Conservation (phyloP, 2,113 vertebrate genomes). For the Coryphaenoides rupestris region DNA sequence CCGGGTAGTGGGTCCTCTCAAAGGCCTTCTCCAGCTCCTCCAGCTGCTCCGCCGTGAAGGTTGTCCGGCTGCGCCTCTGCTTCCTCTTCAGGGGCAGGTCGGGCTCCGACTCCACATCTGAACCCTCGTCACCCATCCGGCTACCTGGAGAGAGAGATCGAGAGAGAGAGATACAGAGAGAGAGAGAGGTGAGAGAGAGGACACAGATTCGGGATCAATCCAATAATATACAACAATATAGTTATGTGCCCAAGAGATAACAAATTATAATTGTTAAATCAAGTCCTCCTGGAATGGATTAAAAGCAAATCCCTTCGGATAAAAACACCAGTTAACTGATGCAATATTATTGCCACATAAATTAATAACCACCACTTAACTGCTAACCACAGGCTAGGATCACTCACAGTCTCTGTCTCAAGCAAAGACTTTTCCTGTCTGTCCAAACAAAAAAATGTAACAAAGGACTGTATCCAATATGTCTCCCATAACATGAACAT, state of each 20-base stretch:
- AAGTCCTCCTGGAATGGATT: no score
- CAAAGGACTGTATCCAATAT: neutral
- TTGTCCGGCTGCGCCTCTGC: conserved; percentile 91
- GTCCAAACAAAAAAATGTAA: no score
- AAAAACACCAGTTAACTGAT: no score
- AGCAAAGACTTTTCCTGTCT: no score
- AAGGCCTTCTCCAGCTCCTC: conserved; percentile 97
- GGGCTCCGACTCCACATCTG: conserved; percentile 92
- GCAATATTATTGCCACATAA: no score
- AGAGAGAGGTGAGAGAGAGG: neutral
- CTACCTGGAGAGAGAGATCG: conserved; percentile 68
- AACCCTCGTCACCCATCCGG: conserved; percentile 84
- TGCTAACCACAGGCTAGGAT: no score
- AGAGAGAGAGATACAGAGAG: neutral
- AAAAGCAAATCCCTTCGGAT: no score
- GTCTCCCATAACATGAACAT: neutral
- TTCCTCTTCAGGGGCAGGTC: conserved; percentile 96
- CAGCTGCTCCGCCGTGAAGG: conserved; percentile 93
- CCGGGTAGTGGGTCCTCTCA: conserved; percentile 93
- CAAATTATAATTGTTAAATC: no score
- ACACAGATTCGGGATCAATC: neutral
- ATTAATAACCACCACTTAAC: no score
- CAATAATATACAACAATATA: no score
- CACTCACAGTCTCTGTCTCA: no score
- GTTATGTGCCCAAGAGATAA: no score